phyloP scores from a whole-genome alignment of 2,113 vertebrate species.

The Opisthocomus hoazin region DNA sequence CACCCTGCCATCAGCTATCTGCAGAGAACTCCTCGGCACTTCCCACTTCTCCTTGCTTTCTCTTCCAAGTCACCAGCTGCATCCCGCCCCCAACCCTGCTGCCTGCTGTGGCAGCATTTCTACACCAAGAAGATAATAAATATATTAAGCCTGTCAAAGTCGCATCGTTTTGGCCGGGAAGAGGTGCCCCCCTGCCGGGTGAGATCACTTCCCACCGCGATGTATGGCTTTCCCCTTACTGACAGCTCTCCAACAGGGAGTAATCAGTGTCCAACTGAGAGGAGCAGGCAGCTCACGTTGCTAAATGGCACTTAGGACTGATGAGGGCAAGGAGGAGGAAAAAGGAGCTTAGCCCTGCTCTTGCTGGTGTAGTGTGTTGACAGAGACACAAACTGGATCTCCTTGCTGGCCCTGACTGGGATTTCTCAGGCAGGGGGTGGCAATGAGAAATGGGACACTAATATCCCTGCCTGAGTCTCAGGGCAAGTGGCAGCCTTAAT shows the following conservation, averaged over 20 bases:
- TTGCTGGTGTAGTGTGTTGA: background rate
- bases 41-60: background rate
- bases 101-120: background rate
- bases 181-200: background rate
- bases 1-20: background rate
- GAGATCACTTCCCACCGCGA: background rate
- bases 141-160: slow-evolving; percentile 52
- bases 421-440: background rate
- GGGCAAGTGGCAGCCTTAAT: background rate
- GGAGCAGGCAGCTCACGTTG: background rate
- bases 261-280: background rate
- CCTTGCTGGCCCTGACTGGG: background rate
- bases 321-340: background rate
- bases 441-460: background rate
- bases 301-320: background rate
- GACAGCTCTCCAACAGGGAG: slow-evolving; percentile 27
- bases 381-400: background rate
- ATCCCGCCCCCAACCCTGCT: background rate
- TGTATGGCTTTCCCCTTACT: background rate
- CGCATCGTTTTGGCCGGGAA: background rate
- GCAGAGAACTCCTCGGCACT: background rate
- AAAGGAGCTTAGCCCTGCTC: background rate
- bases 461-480: background rate
- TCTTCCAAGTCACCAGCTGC: background rate
- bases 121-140: slow-evolving; percentile 5